Evolutionary conservation across 2,113 vertebrate species (phyloP).

Genomic region (Phyllostomus discolor): DNA sequence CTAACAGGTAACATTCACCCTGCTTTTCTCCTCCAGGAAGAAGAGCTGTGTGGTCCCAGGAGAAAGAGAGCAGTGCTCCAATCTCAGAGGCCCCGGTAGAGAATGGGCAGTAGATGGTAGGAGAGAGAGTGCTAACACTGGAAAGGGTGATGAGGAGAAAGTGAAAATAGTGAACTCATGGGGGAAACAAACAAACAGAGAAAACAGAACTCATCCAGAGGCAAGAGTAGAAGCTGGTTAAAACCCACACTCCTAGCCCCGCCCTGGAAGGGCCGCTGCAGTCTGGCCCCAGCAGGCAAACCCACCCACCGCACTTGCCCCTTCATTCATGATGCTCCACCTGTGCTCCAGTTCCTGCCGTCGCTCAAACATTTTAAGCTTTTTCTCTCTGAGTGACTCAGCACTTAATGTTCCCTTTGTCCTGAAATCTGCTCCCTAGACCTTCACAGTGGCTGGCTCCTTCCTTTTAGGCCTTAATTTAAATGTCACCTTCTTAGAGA

Average conservation of each 20-base stretch:
- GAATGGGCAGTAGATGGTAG: neutral
- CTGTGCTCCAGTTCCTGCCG: neutral
- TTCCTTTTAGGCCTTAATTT: neutral
- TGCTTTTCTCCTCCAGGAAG: neutral
- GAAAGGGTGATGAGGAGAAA: neutral
- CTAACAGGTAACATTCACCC: neutral
- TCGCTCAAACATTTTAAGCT: neutral
- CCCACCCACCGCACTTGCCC: too few relatives aligned
- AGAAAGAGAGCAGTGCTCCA: neutral
- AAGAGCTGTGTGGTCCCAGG: neutral
- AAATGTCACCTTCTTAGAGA: neutral
- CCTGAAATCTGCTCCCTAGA: neutral
- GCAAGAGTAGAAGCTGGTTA: neutral
- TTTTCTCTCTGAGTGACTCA: neutral
- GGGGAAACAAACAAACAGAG: neutral
- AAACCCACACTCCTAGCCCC: too few relatives aligned
- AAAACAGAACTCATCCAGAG: neutral
- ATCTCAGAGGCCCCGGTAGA: neutral
- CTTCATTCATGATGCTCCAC: neutral
- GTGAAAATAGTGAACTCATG: neutral
- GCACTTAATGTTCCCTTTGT: neutral
- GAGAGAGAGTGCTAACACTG: neutral
- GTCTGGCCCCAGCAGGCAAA: neutral
- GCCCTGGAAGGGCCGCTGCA: neutral
- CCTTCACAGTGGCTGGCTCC: neutral